Base-by-base conservation (phyloP, 2,888 invertebrate species). In the Ichneumon xanthorius region DNA sequence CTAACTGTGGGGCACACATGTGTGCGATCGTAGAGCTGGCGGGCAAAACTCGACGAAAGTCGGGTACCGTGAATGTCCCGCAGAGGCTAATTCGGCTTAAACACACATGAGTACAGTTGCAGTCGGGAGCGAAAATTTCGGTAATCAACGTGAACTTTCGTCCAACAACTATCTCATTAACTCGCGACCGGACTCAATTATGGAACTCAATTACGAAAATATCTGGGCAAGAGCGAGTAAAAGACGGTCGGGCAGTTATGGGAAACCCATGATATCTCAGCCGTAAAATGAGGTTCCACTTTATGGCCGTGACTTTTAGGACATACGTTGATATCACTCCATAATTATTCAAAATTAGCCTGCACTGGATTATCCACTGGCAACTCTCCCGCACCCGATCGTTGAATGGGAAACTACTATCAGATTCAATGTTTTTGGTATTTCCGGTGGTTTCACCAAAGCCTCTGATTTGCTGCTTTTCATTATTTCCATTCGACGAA, bases 11-110 rank as follows among this genome's bases (percentile, higher is more conserved):
- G 40, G 19, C 16, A 11, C 33, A 16, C 58, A 71, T 63, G 40
- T 45, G 76, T 50, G 26, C 11, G 14, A 16, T 7, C 45, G 26
- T 22, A 16, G 11, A 4, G 9, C 11, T 16, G 55, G 1, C 5
- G 26, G 68, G 30, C 11, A 4, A 26, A 45, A 63, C 71, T 53
- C 26, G 50, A 22, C 22, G 48, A 50, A 50, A 50, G 22, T 40
- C 63, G 48, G 26, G 71, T 63, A 37, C 50, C 79, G 37, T 71
- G 48, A 16, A 79, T 79, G 79, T 37, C 33, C 70, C 19, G 61
- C 14, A 77, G 2, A 58, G 22, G 19, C 45, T 50, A 53, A 71
- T 71, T n/a, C 26, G 26, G 40, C 37, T 19, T 80, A 71, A 65
- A 19, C 30, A 16, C 53, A 71, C 53, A 19, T 30, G 30, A 11